These are phyloP conservation scores for Zonitis immaculata DNA, from an alignment of 2,888 invertebrate genomes.

Conservation along the genomic window DNA sequence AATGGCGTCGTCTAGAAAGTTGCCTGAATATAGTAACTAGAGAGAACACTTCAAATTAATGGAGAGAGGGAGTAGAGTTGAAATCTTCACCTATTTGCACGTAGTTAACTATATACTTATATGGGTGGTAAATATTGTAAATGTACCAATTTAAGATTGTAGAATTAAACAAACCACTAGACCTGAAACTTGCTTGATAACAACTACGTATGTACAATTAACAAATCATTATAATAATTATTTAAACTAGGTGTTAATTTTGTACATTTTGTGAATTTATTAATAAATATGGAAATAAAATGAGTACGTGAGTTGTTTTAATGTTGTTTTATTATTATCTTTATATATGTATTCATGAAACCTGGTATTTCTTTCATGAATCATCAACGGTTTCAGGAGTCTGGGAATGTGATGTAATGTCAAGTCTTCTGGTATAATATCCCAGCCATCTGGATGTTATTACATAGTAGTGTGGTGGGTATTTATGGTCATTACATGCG, in stretches of 20 bases:
- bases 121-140: constrained; percentile 39
- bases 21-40: too few relatives aligned
- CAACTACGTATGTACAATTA: constrained; percentile 34
- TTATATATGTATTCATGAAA: constrained; percentile 16
- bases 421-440: constrained; percentile 35
- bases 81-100: constrained; percentile 15
- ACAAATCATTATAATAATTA: too few relatives aligned
- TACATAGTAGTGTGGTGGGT: constrained; percentile 16
- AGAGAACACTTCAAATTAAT: too few relatives aligned
- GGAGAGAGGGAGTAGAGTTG: too few relatives aligned
- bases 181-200: constrained; percentile 37
- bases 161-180: constrained; percentile 44
- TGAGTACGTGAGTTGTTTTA: background rate
- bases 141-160: constrained; percentile 34
- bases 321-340: background rate
- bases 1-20: constrained; percentile 26
- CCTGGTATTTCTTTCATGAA: constrained; percentile 34
- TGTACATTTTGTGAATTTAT: background rate
- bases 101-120: too few relatives aligned
- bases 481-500: constrained; percentile 33
- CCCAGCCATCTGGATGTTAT: constrained; percentile 41
- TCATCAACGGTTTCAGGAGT: constrained; percentile 30
- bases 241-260: constrained; percentile 21
- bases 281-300: background rate
- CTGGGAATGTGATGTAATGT: constrained; percentile 41